Evolutionary conservation across 2,113 vertebrate species (phyloP).

Genomic region (Opisthocomus hoazin): DNA sequence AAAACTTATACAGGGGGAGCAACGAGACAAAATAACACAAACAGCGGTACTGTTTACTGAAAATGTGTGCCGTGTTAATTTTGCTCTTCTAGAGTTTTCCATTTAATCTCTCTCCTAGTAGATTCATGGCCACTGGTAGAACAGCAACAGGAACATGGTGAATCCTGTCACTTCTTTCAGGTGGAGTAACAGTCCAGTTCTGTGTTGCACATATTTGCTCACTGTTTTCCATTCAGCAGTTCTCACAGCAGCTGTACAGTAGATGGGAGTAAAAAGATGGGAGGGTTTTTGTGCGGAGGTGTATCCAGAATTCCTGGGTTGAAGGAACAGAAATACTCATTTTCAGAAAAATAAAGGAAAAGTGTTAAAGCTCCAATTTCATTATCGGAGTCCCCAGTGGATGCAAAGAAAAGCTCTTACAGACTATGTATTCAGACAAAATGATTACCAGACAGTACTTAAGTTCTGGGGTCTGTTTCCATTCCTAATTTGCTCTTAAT

Average conservation of each 20-base stretch:
- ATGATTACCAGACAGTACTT: conserved; percentile 7
- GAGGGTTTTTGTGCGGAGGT: background rate
- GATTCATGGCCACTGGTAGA: background rate
- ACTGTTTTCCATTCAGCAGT: background rate
- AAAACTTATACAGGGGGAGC: background rate
- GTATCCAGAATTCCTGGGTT: background rate
- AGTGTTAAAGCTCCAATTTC: conserved; percentile 13
- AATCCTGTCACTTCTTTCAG: background rate
- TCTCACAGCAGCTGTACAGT: background rate
- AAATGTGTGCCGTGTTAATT: background rate
- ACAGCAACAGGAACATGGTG: background rate
- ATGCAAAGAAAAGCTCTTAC: conserved; percentile 2
- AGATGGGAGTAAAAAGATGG: background rate
- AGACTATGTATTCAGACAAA: background rate
- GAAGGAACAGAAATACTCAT: background rate
- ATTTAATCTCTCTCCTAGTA: background rate
- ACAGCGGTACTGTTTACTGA: background rate
- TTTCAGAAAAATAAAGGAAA: background rate
- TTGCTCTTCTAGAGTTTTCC: background rate
- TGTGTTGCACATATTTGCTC: background rate
- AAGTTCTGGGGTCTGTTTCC: background rate
- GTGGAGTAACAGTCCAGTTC: background rate
- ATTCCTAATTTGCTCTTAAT: conserved; percentile 14
- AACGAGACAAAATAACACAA: background rate
- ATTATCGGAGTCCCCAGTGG: background rate